Percentiles rank a stretch among this genome's conserved stretches.
Evolutionary conservation across 2,888 invertebrate species (phyloP).

Genomic region (Sympetrum striolatum): DNA sequence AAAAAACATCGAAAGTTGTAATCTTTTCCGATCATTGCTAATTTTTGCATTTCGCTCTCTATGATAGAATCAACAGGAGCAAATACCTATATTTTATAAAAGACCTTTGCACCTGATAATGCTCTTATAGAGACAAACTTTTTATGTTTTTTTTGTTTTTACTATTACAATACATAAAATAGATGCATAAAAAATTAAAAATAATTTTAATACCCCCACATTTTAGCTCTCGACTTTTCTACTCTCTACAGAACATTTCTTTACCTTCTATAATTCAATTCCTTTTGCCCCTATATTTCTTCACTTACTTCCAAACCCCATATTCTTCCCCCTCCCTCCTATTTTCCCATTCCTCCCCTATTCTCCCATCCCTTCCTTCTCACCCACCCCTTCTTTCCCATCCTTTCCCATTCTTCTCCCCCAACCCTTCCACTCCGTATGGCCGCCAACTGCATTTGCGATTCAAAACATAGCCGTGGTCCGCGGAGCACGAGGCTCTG

Average conservation of each 20-base stretch:
- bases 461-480: slow-evolving; percentile 28
- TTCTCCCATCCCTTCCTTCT: background rate
- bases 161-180: no score
- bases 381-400: background rate
- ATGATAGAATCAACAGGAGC: no score
- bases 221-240: background rate
- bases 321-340: background rate
- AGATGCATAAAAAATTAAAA: no score
- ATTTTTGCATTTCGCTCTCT: no score
- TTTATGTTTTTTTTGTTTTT: no score
- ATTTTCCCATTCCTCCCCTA: background rate
- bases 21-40: no score
- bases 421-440: background rate
- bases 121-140: no score
- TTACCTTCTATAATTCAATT: background rate
- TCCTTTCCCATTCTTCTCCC: no score
- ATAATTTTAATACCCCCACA: no score
- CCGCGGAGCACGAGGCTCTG: slow-evolving; percentile 10
- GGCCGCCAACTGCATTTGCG: background rate
- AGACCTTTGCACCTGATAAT: no score
- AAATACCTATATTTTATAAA: no score
- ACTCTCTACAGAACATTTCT: background rate
- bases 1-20: no score
- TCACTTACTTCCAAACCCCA: background rate
- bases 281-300: background rate